Percentiles rank a stretch among this genome's conserved stretches.
Conservation (phyloP, 2,113 vertebrate species). For the Gila orcuttii region DNA sequence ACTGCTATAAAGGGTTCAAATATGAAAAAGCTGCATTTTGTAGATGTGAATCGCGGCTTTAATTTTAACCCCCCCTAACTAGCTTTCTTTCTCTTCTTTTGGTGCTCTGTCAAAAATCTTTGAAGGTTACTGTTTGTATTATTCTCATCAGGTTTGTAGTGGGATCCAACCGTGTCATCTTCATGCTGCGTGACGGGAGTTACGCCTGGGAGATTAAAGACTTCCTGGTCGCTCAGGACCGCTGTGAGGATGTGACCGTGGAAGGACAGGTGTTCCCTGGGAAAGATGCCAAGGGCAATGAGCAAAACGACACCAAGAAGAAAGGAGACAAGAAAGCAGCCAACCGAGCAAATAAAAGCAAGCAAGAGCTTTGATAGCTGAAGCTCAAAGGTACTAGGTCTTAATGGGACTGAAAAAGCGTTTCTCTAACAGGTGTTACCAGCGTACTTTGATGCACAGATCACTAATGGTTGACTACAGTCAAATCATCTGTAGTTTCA, state of each 20-base stretch:
- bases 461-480: too few species aligned
- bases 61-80: not conserved
- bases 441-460: not conserved
- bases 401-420: not conserved
- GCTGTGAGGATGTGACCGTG: conserved; percentile 91
- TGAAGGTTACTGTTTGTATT: not conserved
- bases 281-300: conserved; percentile 74
- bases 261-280: conserved; percentile 97
- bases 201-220: conserved; percentile 98
- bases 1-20: not conserved
- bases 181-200: conserved; percentile 94
- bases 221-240: conserved; percentile 88
- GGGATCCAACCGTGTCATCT: conserved; percentile 93
- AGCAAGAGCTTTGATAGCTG: conserved; percentile 82
- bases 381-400: not conserved
- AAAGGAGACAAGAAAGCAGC: conserved; percentile 78
- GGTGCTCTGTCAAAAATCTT: not conserved
- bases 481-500: not conserved
- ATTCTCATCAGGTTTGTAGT: conserved; percentile 89
- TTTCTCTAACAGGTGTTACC: conserved; percentile 19
- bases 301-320: conserved; percentile 80
- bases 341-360: conserved; percentile 74
- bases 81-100: not conserved
- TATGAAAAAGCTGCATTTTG: not conserved
- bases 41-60: not conserved